Base-by-base conservation (phyloP, 1,140 invertebrate species). In the Trachymyrmex cornetzi region DNA sequence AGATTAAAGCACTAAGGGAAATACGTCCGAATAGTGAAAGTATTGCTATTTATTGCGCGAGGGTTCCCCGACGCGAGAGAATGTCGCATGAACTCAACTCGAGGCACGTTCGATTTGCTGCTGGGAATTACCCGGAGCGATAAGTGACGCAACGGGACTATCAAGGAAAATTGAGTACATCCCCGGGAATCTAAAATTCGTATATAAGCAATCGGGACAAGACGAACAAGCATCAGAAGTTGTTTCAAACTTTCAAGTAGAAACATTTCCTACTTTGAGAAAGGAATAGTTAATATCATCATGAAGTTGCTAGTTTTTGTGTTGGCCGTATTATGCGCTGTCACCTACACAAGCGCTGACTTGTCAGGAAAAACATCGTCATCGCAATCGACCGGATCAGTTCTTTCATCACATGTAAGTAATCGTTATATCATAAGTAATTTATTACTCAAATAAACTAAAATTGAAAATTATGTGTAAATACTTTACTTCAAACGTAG, bases 141-240 rank as follows among this genome's bases (percentile, higher is more conserved):
- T 30, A 74, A 55, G 1, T 48, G 38, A 59, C 30, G 55, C 22
- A 34, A 84, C 24, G 9, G 55, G 38, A 61, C 5, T 24, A 14
- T 16, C 59, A 11, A 9, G 22, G 19, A 74, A 82, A 30, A 48
- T 22, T 11, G 5, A 48, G 80, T 84, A 75, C 27, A 84, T 84
- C 69, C 80, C 80, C 80, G 69, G 38, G 16, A 2, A 4, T 22
- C 27, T 24, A 14, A 61, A 63, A 75, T 74, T 74, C 19, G 55
- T 84, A 84, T 84, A 84, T 75, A 84, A 84, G 69, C 69, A 16
- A 19, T n/a, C 38, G 80, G 61, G 12, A 4, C 16, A 34, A 30
- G 5, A 9, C 27, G 44, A 44, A 84, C 55, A 75, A 22, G 80
- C 80, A 84, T 82, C 80, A 84, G 24, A 84, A 84, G 69, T 63